A percentile compares a stretch with the other conserved stretches of the same genome.
phyloP scores from a whole-genome alignment of 2,797 vertebrate species.

The Otus scops region DNA sequence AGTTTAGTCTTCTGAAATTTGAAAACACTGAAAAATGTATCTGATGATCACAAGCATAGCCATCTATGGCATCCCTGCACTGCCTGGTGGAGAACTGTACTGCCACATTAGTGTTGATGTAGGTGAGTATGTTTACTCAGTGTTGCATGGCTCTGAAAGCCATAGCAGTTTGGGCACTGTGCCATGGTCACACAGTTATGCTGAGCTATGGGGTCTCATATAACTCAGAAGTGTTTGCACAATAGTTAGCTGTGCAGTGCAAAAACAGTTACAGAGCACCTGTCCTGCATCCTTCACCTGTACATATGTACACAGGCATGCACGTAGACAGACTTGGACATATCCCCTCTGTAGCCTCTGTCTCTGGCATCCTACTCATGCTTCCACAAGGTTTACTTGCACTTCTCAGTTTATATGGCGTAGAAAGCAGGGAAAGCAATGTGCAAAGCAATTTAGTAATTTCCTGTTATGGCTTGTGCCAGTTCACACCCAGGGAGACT shows the following conservation, averaged over 20 bases:
- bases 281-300: background rate
- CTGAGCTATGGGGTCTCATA: background rate
- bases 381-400: background rate
- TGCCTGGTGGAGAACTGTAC: background rate
- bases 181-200: background rate
- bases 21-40: background rate
- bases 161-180: background rate
- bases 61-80: background rate
- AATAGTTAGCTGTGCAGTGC: background rate
- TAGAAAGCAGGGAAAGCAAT: background rate
- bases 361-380: background rate
- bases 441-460: background rate
- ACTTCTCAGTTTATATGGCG: background rate
- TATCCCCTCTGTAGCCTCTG: background rate
- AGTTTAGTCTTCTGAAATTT: background rate
- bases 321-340: accelerated
- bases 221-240: background rate
- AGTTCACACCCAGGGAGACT: background rate
- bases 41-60: background rate
- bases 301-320: accelerated
- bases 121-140: background rate
- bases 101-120: background rate
- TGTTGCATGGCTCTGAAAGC: background rate
- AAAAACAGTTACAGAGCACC: background rate
- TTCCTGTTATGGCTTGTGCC: background rate